Conservation (phyloP, 2,888 invertebrate genomes). For the Nomada hirtipes region DNA sequence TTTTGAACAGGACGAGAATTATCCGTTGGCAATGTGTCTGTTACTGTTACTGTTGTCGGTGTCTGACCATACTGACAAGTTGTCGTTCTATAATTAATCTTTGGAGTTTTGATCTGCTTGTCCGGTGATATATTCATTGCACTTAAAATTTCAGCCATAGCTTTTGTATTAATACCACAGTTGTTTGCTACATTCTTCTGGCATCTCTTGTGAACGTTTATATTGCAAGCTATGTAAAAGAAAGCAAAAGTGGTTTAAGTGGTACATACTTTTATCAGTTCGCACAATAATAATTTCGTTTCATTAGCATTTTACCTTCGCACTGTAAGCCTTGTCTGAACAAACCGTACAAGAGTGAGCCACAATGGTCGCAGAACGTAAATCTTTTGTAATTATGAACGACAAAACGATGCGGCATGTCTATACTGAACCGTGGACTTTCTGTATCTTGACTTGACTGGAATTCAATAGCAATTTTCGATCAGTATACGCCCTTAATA, state of each 20-base stretch:
- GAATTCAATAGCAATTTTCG: conserved; percentile 65
- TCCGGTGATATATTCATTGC: conserved; percentile 96
- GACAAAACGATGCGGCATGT: conserved; percentile 98
- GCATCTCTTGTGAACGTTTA: conserved; percentile 99
- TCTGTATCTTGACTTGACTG: conserved; percentile 87
- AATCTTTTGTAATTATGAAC: conserved; percentile 99
- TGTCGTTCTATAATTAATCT: conserved; percentile 77
- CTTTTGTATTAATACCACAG: conserved; percentile 98
- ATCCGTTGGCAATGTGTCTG: conserved; percentile 60
- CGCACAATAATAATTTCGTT: neutral
- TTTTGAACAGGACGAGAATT: conserved; percentile 50
- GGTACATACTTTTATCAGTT: neutral
- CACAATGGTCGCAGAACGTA: conserved; percentile 99
- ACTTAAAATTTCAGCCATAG: conserved; percentile 96
- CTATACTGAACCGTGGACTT: conserved; percentile 97
- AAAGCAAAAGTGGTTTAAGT: conserved; percentile 23
- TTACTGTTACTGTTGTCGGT: conserved; percentile 72
- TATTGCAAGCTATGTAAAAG: conserved; percentile 90
- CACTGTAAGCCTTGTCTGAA: conserved; percentile 98
- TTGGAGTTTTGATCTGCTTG: conserved; percentile 87
- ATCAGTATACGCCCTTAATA: neutral
- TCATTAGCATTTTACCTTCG: conserved; percentile 87
- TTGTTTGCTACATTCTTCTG: conserved; percentile 99
- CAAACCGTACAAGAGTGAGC: conserved; percentile 97
- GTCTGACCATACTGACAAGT: conserved; percentile 61